These are phyloP conservation scores for Hemibagrus wyckioides DNA, from an alignment of 2,113 vertebrate genomes.

Conservation along the genomic window DNA sequence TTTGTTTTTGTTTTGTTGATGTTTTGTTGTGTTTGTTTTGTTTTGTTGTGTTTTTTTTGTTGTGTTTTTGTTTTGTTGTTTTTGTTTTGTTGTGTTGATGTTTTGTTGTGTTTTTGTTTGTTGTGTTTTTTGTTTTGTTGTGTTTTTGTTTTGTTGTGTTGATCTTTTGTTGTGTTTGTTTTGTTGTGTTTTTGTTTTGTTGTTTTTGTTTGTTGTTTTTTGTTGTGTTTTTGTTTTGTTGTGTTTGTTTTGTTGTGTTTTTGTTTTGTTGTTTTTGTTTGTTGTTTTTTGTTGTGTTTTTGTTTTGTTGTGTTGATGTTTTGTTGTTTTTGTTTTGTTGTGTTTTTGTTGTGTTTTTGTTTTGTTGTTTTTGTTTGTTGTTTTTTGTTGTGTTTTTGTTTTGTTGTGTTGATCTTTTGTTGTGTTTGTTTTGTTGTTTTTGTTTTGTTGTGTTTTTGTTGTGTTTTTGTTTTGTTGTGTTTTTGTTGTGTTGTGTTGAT, in stretches of 20 bases:
- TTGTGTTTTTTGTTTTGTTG: background rate
- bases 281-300: background rate
- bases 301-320: background rate
- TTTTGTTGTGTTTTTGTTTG: background rate
- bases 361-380: background rate
- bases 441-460: background rate
- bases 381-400: background rate
- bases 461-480: background rate
- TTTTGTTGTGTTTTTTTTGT: background rate
- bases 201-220: background rate
- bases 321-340: background rate
- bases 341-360: too few species aligned
- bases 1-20: background rate
- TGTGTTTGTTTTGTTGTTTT: background rate
- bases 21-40: too few species aligned
- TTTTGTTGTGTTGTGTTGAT: too few species aligned
- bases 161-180: too few species aligned
- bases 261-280: background rate
- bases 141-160: background rate
- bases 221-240: background rate
- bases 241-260: too few species aligned
- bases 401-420: background rate
- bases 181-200: background rate
- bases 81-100: background rate
- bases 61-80: background rate